These are phyloP conservation scores for Pipistrellus kuhlii DNA, from an alignment of 2,797 vertebrate genomes.

Conservation along the genomic window DNA sequence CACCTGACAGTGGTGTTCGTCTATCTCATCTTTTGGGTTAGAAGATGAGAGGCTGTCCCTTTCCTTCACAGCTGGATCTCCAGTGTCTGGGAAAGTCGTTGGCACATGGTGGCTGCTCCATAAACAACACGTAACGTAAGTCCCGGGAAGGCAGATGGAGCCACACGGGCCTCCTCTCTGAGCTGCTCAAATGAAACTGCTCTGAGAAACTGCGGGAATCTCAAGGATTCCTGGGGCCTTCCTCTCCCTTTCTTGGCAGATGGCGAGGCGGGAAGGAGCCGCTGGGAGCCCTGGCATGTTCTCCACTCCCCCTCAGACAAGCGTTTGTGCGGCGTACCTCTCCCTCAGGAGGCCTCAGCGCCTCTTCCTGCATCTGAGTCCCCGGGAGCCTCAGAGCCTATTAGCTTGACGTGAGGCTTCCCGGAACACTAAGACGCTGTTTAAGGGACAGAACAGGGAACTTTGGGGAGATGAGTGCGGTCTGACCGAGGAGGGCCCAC, in stretches of 20 bases:
- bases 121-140: background rate
- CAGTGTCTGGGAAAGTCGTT: background rate
- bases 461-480: background rate
- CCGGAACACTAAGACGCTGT: conserved; percentile 5
- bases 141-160: no score
- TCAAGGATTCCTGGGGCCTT: background rate
- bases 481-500: background rate
- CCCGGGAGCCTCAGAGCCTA: background rate
- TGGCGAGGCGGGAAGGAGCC: background rate
- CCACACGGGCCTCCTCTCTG: background rate
- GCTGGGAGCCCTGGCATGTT: rapidly evolving
- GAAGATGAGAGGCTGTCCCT: background rate
- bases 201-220: background rate
- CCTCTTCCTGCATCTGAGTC: background rate
- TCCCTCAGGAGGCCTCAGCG: background rate
- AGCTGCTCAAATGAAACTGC: background rate
- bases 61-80: background rate
- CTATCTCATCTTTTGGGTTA: background rate
- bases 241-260: background rate
- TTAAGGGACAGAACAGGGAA: background rate
- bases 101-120: background rate
- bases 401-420: conserved; percentile 35
- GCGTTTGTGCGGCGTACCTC: background rate
- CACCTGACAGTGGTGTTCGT: background rate
- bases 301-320: background rate